Conservation (phyloP, 1,140 invertebrate species). For the Periplaneta americana region DNA sequence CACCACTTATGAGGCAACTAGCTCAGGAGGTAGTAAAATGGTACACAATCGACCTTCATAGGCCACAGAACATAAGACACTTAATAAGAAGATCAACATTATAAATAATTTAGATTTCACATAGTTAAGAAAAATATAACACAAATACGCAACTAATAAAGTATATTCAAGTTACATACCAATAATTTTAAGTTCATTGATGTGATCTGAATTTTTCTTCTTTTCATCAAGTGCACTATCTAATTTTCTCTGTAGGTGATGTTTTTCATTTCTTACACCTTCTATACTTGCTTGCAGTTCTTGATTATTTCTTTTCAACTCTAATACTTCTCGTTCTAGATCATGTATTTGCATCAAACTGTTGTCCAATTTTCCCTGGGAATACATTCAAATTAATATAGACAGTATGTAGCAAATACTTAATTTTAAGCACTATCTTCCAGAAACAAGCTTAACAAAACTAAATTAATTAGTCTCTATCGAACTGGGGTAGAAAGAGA, state of each 20-base stretch:
- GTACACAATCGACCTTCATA: no score
- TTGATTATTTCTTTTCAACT: conserved; percentile 39
- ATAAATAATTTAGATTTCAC: no score
- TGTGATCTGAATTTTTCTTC: conserved; percentile 41
- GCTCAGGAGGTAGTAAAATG: no score
- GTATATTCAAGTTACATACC: conserved; percentile 31
- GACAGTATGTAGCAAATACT: background rate
- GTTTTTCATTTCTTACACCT: conserved; percentile 41
- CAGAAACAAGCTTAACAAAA: background rate
- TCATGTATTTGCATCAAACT: conserved; percentile 39
- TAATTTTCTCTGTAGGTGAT: conserved; percentile 46
- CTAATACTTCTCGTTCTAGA: conserved; percentile 42
- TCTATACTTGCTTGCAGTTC: conserved; percentile 45
- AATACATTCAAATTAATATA: conserved; percentile 5
- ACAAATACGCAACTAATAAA: no score
- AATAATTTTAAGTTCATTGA: conserved; percentile 43
- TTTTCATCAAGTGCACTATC: conserved; percentile 53
- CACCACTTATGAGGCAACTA: no score
- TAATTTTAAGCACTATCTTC: background rate
- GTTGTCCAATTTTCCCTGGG: conserved; percentile 42
- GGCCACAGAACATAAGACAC: no score
- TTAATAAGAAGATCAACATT: no score
- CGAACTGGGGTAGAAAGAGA: no score
- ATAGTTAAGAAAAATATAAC: no score
- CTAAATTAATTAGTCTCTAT: no score